Evolutionary conservation across 2,888 invertebrate species (phyloP).

Genomic region (Iselma pallidipennis): DNA sequence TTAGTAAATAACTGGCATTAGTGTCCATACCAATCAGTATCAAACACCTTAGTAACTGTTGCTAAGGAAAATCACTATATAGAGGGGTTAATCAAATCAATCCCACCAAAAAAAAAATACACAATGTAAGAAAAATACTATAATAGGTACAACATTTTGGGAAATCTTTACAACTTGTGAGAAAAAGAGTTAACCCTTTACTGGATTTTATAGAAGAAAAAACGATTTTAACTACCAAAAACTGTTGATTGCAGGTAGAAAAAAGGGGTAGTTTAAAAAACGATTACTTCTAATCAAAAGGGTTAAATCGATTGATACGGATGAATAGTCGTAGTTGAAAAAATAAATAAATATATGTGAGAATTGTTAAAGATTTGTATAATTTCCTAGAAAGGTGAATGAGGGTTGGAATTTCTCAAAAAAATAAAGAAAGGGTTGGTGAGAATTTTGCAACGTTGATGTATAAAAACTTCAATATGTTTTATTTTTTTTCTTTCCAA

Average conservation of each 20-base stretch:
- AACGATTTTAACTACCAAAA: too few relatives aligned
- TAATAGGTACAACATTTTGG: too few relatives aligned
- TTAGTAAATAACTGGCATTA: constrained; percentile 39
- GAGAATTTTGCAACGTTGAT: not conserved
- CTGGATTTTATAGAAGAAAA: too few relatives aligned
- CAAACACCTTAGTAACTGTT: constrained; percentile 35
- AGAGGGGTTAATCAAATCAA: not conserved
- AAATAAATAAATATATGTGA: not conserved
- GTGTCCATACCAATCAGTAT: constrained; percentile 37
- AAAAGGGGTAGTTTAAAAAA: not conserved
- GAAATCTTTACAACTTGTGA: not conserved
- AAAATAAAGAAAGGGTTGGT: not conserved
- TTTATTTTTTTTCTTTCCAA: constrained; percentile 15
- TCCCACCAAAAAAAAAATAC: not conserved
- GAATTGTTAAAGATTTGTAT: not conserved
- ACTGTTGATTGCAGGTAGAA: not conserved
- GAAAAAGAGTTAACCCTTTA: not conserved
- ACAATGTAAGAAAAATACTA: too few relatives aligned
- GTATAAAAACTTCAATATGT: not conserved
- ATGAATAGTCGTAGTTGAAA: not conserved
- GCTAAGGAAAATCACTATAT: constrained; percentile 18
- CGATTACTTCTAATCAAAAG: not conserved
- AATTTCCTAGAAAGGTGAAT: too few relatives aligned
- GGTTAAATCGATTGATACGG: not conserved
- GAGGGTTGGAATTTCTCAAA: not conserved